A percentile compares a stretch with the other conserved stretches of the same genome.
Conservation (phyloP, 1,140 invertebrate species). For the Pachyrhynchus sulphureomaculatus region DNA sequence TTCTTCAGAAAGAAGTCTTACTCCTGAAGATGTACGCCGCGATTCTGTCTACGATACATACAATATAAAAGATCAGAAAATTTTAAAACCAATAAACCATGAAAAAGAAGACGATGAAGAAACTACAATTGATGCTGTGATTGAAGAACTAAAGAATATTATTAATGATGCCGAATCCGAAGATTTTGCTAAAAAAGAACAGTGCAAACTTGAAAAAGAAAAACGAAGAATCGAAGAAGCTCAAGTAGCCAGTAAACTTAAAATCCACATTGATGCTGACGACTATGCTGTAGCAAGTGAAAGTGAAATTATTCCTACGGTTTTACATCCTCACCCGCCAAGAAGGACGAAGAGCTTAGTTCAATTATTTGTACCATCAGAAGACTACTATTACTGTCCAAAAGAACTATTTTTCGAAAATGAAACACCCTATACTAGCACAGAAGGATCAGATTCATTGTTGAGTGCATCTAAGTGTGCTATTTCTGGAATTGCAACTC, state of each 20-base stretch:
- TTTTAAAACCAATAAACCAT: slow-evolving; percentile 43
- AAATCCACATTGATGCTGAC: slow-evolving; percentile 41
- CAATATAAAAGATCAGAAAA: slow-evolving; percentile 56
- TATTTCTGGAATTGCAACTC: slow-evolving; percentile 47
- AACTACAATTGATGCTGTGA: slow-evolving; percentile 84
- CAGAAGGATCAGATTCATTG: slow-evolving; percentile 69
- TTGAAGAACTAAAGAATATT: slow-evolving; percentile 80
- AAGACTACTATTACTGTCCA: slow-evolving; percentile 54
- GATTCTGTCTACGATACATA: slow-evolving; percentile 65
- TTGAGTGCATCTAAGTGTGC: slow-evolving; percentile 64
- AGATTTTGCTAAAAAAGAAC: slow-evolving; percentile 58
- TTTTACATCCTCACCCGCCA: slow-evolving; percentile 64
- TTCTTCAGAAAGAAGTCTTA: slow-evolving; percentile 75
- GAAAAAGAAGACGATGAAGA: slow-evolving; percentile 69
- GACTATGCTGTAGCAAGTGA: slow-evolving; percentile 49
- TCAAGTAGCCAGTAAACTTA: slow-evolving; percentile 40
- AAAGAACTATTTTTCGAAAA: slow-evolving; percentile 63
- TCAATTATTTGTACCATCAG: slow-evolving; percentile 51
- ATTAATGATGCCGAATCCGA: slow-evolving; percentile 81
- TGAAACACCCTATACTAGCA: slow-evolving; percentile 63
- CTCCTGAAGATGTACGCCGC: slow-evolving; percentile 63
- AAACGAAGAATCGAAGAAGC: slow-evolving; percentile 45
- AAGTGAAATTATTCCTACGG: slow-evolving; percentile 62
- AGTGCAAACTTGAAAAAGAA: slow-evolving; percentile 49
- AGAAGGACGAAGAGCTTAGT: slow-evolving; percentile 54